Conservation (phyloP, 2,797 vertebrate species). For the Typhlichthys subterraneus region DNA sequence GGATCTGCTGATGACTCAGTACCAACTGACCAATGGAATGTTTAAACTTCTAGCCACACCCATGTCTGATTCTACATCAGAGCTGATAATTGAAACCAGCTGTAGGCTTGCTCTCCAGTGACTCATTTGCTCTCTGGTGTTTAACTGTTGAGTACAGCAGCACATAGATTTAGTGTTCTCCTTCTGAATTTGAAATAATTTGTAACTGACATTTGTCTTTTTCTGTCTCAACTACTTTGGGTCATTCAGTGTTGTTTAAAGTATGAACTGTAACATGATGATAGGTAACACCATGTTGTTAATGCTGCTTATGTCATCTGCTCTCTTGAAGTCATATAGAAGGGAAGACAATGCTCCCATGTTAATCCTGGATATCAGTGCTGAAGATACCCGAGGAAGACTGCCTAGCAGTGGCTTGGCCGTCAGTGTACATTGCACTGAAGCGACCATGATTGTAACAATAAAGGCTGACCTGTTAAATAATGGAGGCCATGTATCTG, state of each 20-base stretch:
- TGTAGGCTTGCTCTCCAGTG: slow-evolving; percentile 5
- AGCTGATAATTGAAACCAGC: slow-evolving; percentile 27
- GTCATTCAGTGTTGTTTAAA: neutral
- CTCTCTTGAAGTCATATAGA: slow-evolving; percentile 28
- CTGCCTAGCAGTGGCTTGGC: rapidly evolving
- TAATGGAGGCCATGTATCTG: slow-evolving; percentile 11
- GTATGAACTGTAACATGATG: slow-evolving; percentile 2
- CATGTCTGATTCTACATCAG: neutral
- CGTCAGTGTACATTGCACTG: slow-evolving; percentile 36
- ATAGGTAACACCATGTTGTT: neutral
- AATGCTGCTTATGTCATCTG: slow-evolving; percentile 9
- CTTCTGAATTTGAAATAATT: too few relatives aligned
- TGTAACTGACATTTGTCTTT: neutral
- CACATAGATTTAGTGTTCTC: neutral
- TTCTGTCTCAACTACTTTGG: neutral
- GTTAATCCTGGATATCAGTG: neutral
- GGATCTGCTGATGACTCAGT: too few relatives aligned
- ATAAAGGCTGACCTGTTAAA: slow-evolving; percentile 40
- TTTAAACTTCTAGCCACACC: neutral
- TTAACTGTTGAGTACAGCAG: neutral
- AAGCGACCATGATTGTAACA: slow-evolving; percentile 35
- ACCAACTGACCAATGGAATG: too few relatives aligned
- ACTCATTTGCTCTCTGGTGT: too few relatives aligned
- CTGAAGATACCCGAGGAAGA: neutral
- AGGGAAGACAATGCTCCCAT: slow-evolving; percentile 39